Percentiles rank a stretch among this genome's conserved stretches.
Conservation (phyloP, 1,140 invertebrate species). For the Hyphantria cunea region DNA sequence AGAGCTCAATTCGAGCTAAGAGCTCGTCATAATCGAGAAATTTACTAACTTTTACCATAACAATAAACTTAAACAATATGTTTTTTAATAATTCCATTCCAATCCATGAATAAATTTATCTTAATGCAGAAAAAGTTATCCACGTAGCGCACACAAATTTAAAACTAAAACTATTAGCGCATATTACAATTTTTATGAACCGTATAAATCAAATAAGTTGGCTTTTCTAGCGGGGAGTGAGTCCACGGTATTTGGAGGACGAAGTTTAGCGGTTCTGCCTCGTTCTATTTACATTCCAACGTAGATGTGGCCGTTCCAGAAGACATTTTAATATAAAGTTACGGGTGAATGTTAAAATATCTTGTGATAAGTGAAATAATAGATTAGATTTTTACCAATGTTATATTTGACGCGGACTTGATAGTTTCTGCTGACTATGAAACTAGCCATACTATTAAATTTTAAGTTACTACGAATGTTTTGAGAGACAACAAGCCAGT, state of each 20-base stretch:
- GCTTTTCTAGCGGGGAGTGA: neutral
- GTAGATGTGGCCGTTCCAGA: slow-evolving; percentile 6
- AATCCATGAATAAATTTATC: too few species aligned
- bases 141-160: neutral
- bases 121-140: too few species aligned
- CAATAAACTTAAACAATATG: too few species aligned
- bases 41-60: too few species aligned
- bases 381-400: neutral
- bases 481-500: too few species aligned
- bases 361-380: neutral
- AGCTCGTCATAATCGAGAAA: too few species aligned
- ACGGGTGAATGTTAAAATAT: slow-evolving; percentile 4
- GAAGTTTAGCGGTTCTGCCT: slow-evolving; percentile 3
- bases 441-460: too few species aligned
- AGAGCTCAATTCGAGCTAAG: too few species aligned
- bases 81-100: too few species aligned
- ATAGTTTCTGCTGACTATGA: too few species aligned
- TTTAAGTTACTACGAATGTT: too few species aligned
- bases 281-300: slow-evolving; percentile 6
- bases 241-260: neutral
- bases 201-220: slow-evolving; percentile 7
- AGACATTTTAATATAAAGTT: slow-evolving; percentile 12
- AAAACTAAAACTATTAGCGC: neutral
- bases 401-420: too few species aligned
- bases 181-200: neutral